Evolutionary conservation across 2,113 vertebrate genomes (phyloP).

Genomic region (Synchiropus splendidus): DNA sequence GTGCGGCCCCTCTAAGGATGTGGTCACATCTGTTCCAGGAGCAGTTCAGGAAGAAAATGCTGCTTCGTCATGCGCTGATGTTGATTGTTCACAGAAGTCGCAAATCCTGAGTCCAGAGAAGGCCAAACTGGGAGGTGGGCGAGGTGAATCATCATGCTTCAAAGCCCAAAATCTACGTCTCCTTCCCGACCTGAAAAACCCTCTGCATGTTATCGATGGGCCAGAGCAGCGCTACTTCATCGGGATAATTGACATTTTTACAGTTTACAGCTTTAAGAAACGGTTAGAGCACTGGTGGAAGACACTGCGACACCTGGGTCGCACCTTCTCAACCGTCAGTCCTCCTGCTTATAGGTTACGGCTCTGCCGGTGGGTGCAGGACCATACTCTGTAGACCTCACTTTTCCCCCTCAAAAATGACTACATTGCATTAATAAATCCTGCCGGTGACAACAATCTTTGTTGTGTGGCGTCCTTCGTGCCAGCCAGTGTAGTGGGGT

Average conservation of each 20-base stretch:
- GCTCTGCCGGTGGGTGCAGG: slow-evolving; percentile 73
- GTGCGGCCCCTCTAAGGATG: slow-evolving; percentile 37
- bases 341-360: slow-evolving; percentile 70
- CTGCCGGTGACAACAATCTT: background rate
- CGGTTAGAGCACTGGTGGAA: slow-evolving; percentile 79
- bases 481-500: no score
- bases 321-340: slow-evolving; percentile 77
- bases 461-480: background rate
- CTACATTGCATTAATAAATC: no score
- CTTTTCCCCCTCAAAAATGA: background rate
- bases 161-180: slow-evolving; percentile 71
- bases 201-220: slow-evolving; percentile 78
- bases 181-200: slow-evolving; percentile 70
- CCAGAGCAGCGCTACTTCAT: slow-evolving; percentile 78
- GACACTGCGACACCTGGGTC: slow-evolving; percentile 66
- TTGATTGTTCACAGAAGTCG: background rate
- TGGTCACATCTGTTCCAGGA: slow-evolving; percentile 43
- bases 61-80: slow-evolving; percentile 27
- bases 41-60: slow-evolving; percentile 50
- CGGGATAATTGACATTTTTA: slow-evolving; percentile 83
- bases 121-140: slow-evolving; percentile 1
- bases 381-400: slow-evolving; percentile 71
- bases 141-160: slow-evolving; percentile 33
- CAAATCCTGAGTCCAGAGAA: slow-evolving; percentile 4
- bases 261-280: slow-evolving; percentile 76